phyloP scores from a whole-genome alignment of 1,140 invertebrate species.

The Drosophila seguyi region DNA sequence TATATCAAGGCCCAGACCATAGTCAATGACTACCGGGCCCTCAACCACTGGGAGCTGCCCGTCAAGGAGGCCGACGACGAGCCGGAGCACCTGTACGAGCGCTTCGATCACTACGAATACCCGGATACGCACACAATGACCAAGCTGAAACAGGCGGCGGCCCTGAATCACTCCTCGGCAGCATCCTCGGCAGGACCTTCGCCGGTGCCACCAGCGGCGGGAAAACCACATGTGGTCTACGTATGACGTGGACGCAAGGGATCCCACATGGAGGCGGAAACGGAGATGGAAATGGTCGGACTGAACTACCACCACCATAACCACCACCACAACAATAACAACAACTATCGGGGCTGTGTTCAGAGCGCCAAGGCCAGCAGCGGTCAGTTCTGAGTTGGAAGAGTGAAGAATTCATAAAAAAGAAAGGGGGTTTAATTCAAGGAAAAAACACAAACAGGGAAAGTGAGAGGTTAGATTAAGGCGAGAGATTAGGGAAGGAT shows the following conservation, averaged over 20 bases:
- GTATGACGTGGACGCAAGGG: slow-evolving; percentile 82
- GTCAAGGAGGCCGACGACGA: slow-evolving; percentile 81
- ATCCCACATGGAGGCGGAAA: slow-evolving; percentile 11
- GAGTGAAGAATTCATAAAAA: neutral
- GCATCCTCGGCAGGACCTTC: slow-evolving; percentile 25
- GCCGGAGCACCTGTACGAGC: slow-evolving; percentile 84
- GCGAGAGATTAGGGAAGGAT: slow-evolving; percentile 2
- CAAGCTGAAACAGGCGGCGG: slow-evolving; percentile 75
- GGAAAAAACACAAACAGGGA: slow-evolving; percentile 39
- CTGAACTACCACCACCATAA: slow-evolving; percentile 46
- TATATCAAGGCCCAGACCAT: slow-evolving; percentile 83
- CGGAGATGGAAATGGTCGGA: slow-evolving; percentile 57
- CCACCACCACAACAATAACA: slow-evolving; percentile 50
- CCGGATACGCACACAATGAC: slow-evolving; percentile 81
- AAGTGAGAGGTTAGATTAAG: slow-evolving; percentile 44
- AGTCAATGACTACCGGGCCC: slow-evolving; percentile 81
- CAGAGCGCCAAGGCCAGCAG: slow-evolving; percentile 60
- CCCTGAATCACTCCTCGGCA: slow-evolving; percentile 35
- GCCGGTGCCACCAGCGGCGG: slow-evolving; percentile 18
- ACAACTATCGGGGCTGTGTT: slow-evolving; percentile 73
- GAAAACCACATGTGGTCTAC: slow-evolving; percentile 84
- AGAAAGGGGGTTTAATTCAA: slow-evolving; percentile 35
- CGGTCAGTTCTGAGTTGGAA: slow-evolving; percentile 56
- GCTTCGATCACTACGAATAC: slow-evolving; percentile 85
- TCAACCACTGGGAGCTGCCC: slow-evolving; percentile 84